phyloP scores from a whole-genome alignment of 2,888 invertebrate genomes.

The Octodonta nipae region DNA sequence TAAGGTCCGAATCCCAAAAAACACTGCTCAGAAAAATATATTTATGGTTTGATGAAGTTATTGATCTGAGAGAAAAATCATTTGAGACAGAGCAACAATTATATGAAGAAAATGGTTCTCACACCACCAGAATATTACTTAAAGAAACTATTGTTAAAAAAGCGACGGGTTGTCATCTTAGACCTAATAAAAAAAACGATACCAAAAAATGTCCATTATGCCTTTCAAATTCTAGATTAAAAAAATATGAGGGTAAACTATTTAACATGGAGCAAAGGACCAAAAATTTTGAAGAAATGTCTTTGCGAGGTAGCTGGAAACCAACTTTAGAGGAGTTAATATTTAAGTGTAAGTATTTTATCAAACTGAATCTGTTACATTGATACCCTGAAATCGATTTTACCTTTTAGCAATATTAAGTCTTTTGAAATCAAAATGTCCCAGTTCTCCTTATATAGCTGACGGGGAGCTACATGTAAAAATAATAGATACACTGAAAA shows the following conservation, averaged over 20 bases:
- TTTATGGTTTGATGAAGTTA: slow-evolving; percentile 26
- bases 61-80: slow-evolving; percentile 27
- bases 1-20: slow-evolving; percentile 12
- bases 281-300: slow-evolving; percentile 34
- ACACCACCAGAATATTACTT: background rate
- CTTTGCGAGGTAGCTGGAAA: slow-evolving; percentile 49
- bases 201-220: slow-evolving; percentile 35
- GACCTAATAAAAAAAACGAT: slow-evolving; percentile 24
- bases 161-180: slow-evolving; percentile 46
- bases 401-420: slow-evolving; percentile 31
- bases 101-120: slow-evolving; percentile 15
- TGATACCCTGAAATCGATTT: slow-evolving; percentile 11
- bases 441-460: slow-evolving; percentile 31
- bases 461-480: slow-evolving; percentile 42
- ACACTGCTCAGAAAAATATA: slow-evolving; percentile 19
- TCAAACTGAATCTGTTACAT: slow-evolving; percentile 12
- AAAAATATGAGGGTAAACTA: slow-evolving; percentile 41
- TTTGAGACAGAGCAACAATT: slow-evolving; percentile 20
- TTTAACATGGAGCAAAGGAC: slow-evolving; percentile 40
- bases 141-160: slow-evolving; percentile 30
- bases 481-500: slow-evolving; percentile 46
- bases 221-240: slow-evolving; percentile 32
- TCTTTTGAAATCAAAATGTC: slow-evolving; percentile 33
- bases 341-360: slow-evolving; percentile 36
- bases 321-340: slow-evolving; percentile 45